Percentiles rank a stretch among this genome's conserved stretches.
Evolutionary conservation across 2,113 vertebrate genomes (phyloP).

Genomic region (Zosterops japonicus): DNA sequence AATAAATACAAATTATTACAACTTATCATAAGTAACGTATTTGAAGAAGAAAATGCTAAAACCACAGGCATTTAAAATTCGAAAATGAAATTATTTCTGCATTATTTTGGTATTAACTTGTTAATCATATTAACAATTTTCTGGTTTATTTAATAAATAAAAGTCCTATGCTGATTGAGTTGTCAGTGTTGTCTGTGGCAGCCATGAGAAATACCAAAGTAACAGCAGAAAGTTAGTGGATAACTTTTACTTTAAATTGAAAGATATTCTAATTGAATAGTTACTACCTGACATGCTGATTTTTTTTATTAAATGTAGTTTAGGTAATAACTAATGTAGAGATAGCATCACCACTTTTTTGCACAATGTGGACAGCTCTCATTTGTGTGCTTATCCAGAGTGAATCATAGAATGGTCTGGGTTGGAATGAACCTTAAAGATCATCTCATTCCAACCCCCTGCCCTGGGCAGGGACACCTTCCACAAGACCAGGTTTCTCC

Average conservation of each 20-base stretch:
- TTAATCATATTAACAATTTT: background rate
- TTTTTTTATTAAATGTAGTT: background rate
- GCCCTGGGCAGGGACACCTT: background rate
- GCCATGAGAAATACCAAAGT: background rate
- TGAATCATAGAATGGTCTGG: background rate
- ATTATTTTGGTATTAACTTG: background rate
- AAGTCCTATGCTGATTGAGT: background rate
- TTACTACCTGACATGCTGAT: background rate
- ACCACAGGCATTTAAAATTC: background rate
- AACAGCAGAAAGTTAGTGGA: background rate
- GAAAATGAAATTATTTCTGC: background rate
- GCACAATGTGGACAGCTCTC: background rate
- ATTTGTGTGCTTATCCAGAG: background rate
- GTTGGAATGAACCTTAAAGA: background rate
- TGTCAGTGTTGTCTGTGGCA: background rate
- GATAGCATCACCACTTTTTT: rapidly evolving
- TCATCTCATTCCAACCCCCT: background rate
- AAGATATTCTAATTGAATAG: background rate
- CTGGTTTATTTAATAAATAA: background rate
- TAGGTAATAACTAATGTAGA: background rate
- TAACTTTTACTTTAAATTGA: background rate
- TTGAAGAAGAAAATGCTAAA: background rate
- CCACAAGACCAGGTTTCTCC: background rate
- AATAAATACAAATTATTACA: background rate
- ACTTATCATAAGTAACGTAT: background rate